Evolutionary conservation across 2,888 invertebrate genomes (phyloP).

Genomic region (Meghimatium bilineatum): DNA sequence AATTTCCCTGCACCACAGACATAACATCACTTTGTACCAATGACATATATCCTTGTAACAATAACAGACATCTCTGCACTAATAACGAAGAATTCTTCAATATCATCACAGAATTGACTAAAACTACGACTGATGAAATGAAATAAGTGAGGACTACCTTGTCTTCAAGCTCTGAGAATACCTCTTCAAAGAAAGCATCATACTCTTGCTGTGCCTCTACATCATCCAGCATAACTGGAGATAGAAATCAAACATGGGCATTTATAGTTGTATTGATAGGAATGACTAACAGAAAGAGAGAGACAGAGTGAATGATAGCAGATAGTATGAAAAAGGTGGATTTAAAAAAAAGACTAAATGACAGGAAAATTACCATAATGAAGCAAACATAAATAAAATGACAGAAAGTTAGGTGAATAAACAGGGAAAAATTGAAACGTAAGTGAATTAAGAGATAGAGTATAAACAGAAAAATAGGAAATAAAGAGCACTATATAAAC

Average conservation of each 20-base stretch:
- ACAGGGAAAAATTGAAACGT: too few relatives aligned
- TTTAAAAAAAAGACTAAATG: not conserved
- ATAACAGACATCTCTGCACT: too few relatives aligned
- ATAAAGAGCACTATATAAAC: not conserved
- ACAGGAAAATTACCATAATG: not conserved
- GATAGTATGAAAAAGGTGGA: not conserved
- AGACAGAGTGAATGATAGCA: not conserved
- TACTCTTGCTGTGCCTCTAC: constrained; percentile 99
- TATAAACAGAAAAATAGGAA: not conserved
- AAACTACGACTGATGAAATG: not conserved
- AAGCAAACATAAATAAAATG: too few relatives aligned
- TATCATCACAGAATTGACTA: too few relatives aligned
- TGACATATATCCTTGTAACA: too few relatives aligned
- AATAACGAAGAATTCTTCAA: too few relatives aligned
- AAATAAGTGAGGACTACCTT: constrained; percentile 80
- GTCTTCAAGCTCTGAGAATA: constrained; percentile 98
- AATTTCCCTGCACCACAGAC: too few relatives aligned
- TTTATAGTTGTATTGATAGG: not conserved
- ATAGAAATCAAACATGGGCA: not conserved
- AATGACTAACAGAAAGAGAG: not conserved
- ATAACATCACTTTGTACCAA: too few relatives aligned
- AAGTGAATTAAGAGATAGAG: too few relatives aligned
- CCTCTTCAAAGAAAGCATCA: constrained; percentile 99
- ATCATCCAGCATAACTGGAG: constrained; percentile 82
- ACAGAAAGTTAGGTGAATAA: too few relatives aligned